phyloP scores from a whole-genome alignment of 2,888 invertebrate genomes.

The Epirrhoe tristata region DNA sequence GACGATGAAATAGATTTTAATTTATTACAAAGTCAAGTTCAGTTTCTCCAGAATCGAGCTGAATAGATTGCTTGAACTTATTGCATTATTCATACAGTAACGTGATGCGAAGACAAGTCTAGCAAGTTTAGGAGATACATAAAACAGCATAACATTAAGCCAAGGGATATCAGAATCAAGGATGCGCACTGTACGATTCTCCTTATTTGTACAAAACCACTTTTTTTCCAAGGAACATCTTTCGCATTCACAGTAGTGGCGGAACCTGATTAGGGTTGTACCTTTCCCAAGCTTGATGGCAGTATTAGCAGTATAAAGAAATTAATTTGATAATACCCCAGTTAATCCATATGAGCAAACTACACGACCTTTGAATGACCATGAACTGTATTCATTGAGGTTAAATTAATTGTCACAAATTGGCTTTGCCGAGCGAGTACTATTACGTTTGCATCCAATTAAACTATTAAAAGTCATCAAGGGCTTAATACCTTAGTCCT shows the following conservation, averaged over 20 bases:
- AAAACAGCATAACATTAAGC: conserved; percentile 22
- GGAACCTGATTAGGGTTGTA: conserved; percentile 10
- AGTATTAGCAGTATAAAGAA: conserved; percentile 1
- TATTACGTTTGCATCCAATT: conserved; percentile 49
- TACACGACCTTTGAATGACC: conserved; percentile 39
- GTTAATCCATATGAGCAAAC: conserved; percentile 17
- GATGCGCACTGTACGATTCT: conserved; percentile 12
- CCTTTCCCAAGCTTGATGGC: conserved; percentile 3
- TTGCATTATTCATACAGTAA: conserved; percentile 56
- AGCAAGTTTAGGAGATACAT: conserved; percentile 49
- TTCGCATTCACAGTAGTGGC: conserved; percentile 1
- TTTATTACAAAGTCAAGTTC: conserved; percentile 29
- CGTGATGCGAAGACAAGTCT: conserved; percentile 49
- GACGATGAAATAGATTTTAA: conserved; percentile 20
- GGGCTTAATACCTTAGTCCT: background rate
- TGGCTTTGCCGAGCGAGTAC: conserved; percentile 51
- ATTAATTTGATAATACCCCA: conserved; percentile 6
- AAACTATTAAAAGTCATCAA: conserved; percentile 12
- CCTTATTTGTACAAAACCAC: conserved; percentile 8
- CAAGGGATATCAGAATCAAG: conserved; percentile 20
- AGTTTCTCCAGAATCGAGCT: conserved; percentile 51
- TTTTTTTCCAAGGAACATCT: conserved; percentile 12
- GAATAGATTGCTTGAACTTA: conserved; percentile 49
- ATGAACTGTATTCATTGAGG: conserved; percentile 66
- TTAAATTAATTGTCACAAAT: conserved; percentile 78